Percentiles rank a stretch among this genome's conserved stretches.
These are phyloP conservation scores for Molossus alvarezi DNA, from an alignment of 2,797 vertebrate species.

Conservation along the genomic window DNA sequence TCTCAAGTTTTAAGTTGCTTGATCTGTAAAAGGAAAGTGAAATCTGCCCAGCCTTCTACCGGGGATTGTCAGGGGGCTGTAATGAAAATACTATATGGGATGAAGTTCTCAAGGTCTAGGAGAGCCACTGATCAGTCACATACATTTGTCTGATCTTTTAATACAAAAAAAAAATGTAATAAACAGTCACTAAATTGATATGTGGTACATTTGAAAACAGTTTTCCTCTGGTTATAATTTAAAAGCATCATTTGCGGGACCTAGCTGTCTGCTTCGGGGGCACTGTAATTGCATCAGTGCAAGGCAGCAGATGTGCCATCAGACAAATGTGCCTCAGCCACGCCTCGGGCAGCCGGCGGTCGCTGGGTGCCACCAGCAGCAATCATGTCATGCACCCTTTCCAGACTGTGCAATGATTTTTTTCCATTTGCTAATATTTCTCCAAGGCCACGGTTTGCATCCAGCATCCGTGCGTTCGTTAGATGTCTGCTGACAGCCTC, in stretches of 20 bases:
- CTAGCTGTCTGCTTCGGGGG: slow-evolving; percentile 23
- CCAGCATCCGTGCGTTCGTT: background rate
- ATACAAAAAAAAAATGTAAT: background rate
- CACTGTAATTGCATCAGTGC: slow-evolving; percentile 41
- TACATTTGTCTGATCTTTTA: background rate
- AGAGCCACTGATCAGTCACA: background rate
- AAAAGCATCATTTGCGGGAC: slow-evolving; percentile 61
- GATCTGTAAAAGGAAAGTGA: background rate
- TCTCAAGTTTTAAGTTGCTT: background rate
- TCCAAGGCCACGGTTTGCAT: background rate
- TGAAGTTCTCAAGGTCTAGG: background rate
- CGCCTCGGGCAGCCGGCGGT: background rate
- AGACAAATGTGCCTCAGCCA: background rate
- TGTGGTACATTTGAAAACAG: slow-evolving; percentile 20
- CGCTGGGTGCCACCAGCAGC: slow-evolving; percentile 40
- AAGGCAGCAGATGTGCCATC: slow-evolving; percentile 56
- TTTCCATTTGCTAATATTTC: slow-evolving; percentile 27
- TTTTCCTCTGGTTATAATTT: slow-evolving; percentile 66
- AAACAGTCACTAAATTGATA: slow-evolving; percentile 2
- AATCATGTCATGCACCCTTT: slow-evolving; percentile 17
- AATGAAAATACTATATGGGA: background rate
- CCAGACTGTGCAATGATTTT: slow-evolving; percentile 11
- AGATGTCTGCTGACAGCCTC: background rate
- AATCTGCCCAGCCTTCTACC: background rate
- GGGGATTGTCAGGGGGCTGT: background rate